Conservation (phyloP, 1,140 invertebrate genomes). For the Polypedilum vanderplanki region DNA sequence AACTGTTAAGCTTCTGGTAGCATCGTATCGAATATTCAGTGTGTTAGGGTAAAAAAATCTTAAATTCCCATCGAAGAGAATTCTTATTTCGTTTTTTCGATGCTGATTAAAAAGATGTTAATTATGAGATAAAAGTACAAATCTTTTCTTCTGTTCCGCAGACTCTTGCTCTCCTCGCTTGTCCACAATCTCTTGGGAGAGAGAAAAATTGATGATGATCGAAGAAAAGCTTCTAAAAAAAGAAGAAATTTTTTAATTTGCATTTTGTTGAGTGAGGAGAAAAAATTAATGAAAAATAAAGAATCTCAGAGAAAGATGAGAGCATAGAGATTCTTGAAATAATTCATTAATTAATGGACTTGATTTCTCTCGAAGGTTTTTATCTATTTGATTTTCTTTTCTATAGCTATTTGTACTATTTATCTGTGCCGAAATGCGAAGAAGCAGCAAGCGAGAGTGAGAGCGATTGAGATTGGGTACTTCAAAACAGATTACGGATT, state of each 20-base stretch:
- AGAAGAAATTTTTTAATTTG: constrained; percentile 13
- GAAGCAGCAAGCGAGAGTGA: too few species aligned
- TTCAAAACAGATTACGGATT: constrained; percentile 18
- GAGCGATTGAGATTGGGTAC: neutral
- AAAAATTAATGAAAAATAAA: constrained; percentile 18
- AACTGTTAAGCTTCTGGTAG: constrained; percentile 18
- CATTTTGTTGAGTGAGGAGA: neutral
- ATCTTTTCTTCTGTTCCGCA: constrained; percentile 10
- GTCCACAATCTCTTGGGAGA: neutral
- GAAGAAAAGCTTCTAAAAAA: neutral
- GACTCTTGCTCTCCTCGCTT: neutral
- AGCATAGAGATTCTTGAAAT: neutral
- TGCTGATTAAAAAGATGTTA: constrained; percentile 28
- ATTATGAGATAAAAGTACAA: constrained; percentile 27
- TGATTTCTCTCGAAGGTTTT: neutral
- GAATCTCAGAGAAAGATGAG: constrained; percentile 11
- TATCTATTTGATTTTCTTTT: too few species aligned
- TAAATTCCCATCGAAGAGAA: constrained; percentile 21
- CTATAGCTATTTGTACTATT: neutral
- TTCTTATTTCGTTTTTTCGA: neutral
- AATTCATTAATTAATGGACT: constrained; percentile 28
- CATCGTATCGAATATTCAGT: neutral
- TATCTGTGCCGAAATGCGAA: too few species aligned
- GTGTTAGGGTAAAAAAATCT: neutral
- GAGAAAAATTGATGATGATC: neutral